Base-by-base conservation (phyloP, 2,888 invertebrate genomes). In the Drosophila borealis region DNA sequence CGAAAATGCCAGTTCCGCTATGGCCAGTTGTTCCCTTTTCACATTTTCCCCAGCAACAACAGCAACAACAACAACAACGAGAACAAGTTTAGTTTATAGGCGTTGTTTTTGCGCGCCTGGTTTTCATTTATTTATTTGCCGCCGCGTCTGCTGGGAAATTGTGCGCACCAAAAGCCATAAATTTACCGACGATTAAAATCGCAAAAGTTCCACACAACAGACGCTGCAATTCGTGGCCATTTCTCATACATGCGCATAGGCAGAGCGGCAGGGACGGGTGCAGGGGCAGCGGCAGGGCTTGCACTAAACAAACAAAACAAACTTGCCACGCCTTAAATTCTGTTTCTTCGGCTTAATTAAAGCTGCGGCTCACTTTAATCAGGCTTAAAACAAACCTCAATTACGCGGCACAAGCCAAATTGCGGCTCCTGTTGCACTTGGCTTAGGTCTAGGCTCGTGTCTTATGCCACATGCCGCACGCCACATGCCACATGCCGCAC, bases 111-210 rank as follows among this genome's bases (percentile, higher is more conserved):
- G 14, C 41, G 57, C 60, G 11, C 41, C 56, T 11, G 49, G 59
- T 51, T 81, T 81, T 59, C 68, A 84, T 87, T 81, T 84, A 84
- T 86, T 83, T 78, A 80, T 68, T 74, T 85, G 56, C 56, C 45
- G 62, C 25, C 56, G 25, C 63, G 62, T 81, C 81, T 79, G 72
- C 62, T 68, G 80, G 88, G 83, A 78, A 86, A 80, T 86, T 73
- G 80, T 71, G 81, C 86, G 68, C 71, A 60, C 54, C 74, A 57
- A 86, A 80, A 71, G 78, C 71, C 88, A 91, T 90, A 91, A 88
- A 90, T 90, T 88, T 78, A 50, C 71, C 61, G 59, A 42, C 81
- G 89, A 90, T 90, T 90, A 84, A 81, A 89, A 91, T 90, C 87
- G 81, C 84, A 80, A 85, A 81, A 78, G 74, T 72, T 76, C 41